phyloP scores from a whole-genome alignment of 2,888 invertebrate species.

The Drosophila formosana region DNA sequence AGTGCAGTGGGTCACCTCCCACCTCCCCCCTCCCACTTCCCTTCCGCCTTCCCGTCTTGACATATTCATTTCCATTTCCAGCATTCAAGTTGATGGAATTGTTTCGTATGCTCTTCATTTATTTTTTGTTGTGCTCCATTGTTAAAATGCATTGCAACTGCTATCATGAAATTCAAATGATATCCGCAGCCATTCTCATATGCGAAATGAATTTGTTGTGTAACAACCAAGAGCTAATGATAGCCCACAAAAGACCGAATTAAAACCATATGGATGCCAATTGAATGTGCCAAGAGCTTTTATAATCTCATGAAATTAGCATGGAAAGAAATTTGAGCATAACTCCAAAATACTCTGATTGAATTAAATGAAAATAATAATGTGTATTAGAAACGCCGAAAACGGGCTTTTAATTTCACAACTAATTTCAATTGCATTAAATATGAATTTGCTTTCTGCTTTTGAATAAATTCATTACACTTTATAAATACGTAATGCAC shows the following conservation, averaged over 20 bases:
- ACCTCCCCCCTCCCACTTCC: neutral
- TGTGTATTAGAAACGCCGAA: neutral
- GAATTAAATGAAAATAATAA: neutral
- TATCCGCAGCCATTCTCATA: constrained; percentile 7
- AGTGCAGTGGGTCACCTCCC: constrained; percentile 23
- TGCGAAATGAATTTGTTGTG: constrained; percentile 17
- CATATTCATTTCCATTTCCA: constrained; percentile 28
- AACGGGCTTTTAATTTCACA: neutral
- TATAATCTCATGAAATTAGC: neutral
- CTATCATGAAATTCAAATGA: constrained; percentile 31
- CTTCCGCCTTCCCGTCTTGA: neutral
- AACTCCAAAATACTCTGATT: neutral
- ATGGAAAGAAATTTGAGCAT: neutral
- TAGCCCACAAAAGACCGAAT: neutral
- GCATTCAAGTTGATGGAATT: constrained; percentile 44
- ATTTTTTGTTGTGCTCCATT: constrained; percentile 10
- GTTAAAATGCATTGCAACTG: constrained; percentile 18
- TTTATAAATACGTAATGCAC: too few species aligned
- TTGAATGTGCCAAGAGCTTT: neutral
- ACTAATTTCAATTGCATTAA: neutral
- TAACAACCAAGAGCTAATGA: constrained; percentile 11
- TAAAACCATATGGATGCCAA: neutral
- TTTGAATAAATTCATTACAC: too few species aligned
- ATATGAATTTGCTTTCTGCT: neutral
- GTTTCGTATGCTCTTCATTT: constrained; percentile 29